A percentile compares a stretch with the other conserved stretches of the same genome.
Evolutionary conservation across 1,140 invertebrate species (phyloP).

Genomic region (Brachionus asplanchnoidis): DNA sequence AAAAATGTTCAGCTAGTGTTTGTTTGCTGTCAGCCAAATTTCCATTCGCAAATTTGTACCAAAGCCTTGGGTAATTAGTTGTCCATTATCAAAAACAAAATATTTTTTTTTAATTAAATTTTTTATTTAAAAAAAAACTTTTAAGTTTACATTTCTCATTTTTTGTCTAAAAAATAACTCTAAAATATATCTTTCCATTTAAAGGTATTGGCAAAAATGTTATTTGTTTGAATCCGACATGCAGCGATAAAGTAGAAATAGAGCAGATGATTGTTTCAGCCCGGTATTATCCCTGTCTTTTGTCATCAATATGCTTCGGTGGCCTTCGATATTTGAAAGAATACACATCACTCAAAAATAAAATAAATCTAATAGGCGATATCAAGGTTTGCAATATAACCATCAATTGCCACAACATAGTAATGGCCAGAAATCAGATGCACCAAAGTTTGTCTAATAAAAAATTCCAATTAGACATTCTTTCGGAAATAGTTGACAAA

Average conservation of each 20-base stretch:
- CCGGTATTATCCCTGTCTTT: conserved; percentile 33
- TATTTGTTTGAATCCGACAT: conserved; percentile 25
- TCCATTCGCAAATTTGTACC: conserved; percentile 32
- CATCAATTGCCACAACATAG: conserved; percentile 1
- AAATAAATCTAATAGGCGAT: neutral
- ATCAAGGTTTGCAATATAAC: neutral
- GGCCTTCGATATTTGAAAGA: conserved; percentile 6
- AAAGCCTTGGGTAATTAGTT: conserved; percentile 24
- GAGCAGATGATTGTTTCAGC: conserved; percentile 39
- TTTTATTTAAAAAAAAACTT: no score
- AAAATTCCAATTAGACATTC: neutral
- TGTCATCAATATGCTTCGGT: conserved; percentile 15
- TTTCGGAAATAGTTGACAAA: neutral
- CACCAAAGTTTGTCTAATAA: neutral
- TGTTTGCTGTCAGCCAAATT: conserved; percentile 39
- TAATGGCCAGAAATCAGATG: neutral
- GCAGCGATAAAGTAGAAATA: neutral
- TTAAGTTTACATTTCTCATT: no score
- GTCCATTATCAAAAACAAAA: neutral
- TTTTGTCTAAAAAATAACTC: neutral
- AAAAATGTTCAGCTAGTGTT: conserved; percentile 31
- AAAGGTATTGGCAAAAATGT: conserved; percentile 36
- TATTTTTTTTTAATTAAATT: no score
- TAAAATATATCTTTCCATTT: neutral
- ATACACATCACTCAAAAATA: neutral